phyloP scores from a whole-genome alignment of 2,888 invertebrate species.

The Drosophila longiperda region DNA sequence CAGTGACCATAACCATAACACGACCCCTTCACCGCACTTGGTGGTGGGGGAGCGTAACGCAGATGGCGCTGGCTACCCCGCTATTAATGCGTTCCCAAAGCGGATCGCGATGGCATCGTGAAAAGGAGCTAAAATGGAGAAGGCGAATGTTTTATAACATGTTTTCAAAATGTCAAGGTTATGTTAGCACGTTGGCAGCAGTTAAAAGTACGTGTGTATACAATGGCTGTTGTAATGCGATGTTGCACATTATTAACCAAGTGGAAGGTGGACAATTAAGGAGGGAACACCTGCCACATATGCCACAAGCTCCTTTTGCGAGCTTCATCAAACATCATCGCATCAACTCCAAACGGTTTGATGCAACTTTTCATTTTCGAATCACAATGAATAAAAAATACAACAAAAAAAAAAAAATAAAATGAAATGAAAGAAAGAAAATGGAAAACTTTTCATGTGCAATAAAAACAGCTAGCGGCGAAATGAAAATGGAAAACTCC shows the following conservation, averaged over 20 bases:
- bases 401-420: slow-evolving; percentile 40
- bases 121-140: not conserved
- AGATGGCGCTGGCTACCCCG: slow-evolving; percentile 49
- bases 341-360: slow-evolving; percentile 12
- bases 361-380: slow-evolving; percentile 31
- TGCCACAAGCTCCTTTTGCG: slow-evolving; percentile 19
- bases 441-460: slow-evolving; percentile 70
- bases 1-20: slow-evolving; percentile 60
- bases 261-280: not conserved
- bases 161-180: slow-evolving; percentile 60
- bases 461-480: slow-evolving; percentile 49
- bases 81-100: slow-evolving; percentile 63
- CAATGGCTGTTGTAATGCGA: slow-evolving; percentile 32
- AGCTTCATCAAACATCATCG: slow-evolving; percentile 39
- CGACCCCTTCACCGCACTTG: slow-evolving; percentile 25
- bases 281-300: slow-evolving; percentile 7
- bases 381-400: slow-evolving; percentile 65
- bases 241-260: slow-evolving; percentile 35
- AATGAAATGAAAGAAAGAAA: slow-evolving; percentile 48
- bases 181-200: slow-evolving; percentile 24
- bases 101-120: not conserved
- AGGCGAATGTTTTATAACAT: slow-evolving; percentile 55
- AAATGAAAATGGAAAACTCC: slow-evolving; percentile 75
- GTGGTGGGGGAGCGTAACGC: slow-evolving; percentile 9
- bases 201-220: slow-evolving; percentile 39